phyloP scores from a whole-genome alignment of 53 echinoderm and acorn worm species.

The Luidia sarsii region DNA sequence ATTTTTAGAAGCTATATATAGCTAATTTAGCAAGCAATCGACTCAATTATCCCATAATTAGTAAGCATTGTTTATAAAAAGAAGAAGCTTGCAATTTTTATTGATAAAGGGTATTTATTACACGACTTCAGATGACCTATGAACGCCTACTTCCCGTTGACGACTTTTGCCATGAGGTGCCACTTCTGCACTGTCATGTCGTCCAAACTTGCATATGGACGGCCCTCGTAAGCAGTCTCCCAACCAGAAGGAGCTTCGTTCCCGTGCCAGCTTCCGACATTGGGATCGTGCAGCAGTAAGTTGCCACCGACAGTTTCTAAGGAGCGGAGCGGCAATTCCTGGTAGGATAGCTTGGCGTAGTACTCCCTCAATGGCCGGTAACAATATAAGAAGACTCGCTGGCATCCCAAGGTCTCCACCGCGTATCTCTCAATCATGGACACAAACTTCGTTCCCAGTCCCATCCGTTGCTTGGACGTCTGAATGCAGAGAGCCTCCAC shows the following conservation, averaged over 20 bases:
- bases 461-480: background rate
- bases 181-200: too few species aligned
- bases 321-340: background rate
- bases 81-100: too few species aligned
- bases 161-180: too few species aligned
- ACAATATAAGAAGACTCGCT: background rate
- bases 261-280: background rate
- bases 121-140: too few species aligned
- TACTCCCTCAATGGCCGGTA: background rate
- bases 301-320: background rate
- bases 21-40: too few species aligned
- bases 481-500: background rate
- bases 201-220: too few species aligned
- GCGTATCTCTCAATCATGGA: background rate
- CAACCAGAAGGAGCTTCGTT: background rate
- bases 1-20: too few species aligned
- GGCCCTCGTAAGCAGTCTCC: too few species aligned
- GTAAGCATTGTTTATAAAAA: too few species aligned
- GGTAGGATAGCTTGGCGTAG: background rate
- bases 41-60: too few species aligned
- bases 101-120: too few species aligned
- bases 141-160: too few species aligned
- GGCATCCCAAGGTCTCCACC: background rate
- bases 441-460: background rate
- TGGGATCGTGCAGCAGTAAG: background rate